Conservation (phyloP, 2,113 vertebrate genomes). For the Hippocampus comes region DNA sequence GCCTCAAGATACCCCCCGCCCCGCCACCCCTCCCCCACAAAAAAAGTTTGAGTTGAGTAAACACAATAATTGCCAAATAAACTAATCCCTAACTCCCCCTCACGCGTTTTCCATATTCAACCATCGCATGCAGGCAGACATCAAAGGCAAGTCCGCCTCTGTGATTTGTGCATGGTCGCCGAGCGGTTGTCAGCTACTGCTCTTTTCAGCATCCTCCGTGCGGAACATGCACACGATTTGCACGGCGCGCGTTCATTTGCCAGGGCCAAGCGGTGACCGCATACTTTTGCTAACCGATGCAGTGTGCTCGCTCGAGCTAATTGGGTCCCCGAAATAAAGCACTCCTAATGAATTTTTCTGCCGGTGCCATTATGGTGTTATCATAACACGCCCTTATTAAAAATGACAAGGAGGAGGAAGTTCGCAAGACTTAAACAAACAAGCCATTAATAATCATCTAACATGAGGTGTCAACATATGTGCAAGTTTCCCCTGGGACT, state of each 20-base stretch:
- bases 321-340: conserved; percentile 58
- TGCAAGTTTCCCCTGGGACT: conserved; percentile 1
- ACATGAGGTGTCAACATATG: conserved; percentile 9
- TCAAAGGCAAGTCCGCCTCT: conserved; percentile 37
- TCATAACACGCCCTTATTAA: conserved; percentile 31
- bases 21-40: not conserved
- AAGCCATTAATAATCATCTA: conserved; percentile 6
- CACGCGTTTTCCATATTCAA: conserved; percentile 9
- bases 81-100: conserved; percentile 27
- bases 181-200: conserved; percentile 29
- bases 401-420: conserved; percentile 18
- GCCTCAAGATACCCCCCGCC: not conserved
- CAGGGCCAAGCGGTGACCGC: conserved; percentile 24
- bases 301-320: conserved; percentile 56
- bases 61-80: conserved; percentile 43
- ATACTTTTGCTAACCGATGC: conserved; percentile 43
- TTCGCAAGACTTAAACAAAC: not conserved
- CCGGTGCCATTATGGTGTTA: conserved; percentile 33
- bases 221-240: conserved; percentile 27
- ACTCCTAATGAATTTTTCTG: conserved; percentile 36
- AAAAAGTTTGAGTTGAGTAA: conserved; percentile 26
- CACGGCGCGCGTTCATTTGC: conserved; percentile 22
- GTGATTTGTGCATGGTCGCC: conserved; percentile 24
- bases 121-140: conserved; percentile 30
- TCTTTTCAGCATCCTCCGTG: conserved; percentile 37